Evolutionary conservation across 2,113 vertebrate genomes (phyloP), one percentile per base, ranked within the genome.

Genomic region (Oxyruncus cristatus): DNA sequence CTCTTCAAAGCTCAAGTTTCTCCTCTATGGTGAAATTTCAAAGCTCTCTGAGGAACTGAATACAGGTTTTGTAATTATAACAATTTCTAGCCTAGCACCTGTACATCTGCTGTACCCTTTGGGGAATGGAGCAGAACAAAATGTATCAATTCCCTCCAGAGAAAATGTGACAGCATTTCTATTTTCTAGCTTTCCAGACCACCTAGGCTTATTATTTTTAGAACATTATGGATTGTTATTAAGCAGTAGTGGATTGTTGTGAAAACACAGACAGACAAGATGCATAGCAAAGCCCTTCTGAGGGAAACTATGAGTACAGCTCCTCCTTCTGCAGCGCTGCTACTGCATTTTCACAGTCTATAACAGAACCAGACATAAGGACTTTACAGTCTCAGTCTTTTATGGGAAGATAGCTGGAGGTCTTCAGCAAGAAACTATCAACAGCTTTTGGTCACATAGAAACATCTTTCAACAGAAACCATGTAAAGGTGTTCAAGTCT

Each of bases 61-160:
- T 97, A 53, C 87, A 92, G 94, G 79, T 95, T 97, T 94, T 97
- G 81, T 94, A 97, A 97, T 97, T 96, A 96, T 92, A 97, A 97
- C 92, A 91, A 93, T 96, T 97, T 96, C 96, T 96, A 97, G 63
- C 80, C 85, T 89, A 49, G 77, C 95, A 97, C 96, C 96, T 96
- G 96, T 94, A 96, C 92, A 94, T 97, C 95, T 97, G 88, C 84
- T 96, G 28, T 82, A 56, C 35, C 80, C 95, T 91, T 88, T 95
- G 42, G 95, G 95, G 95, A 97, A 94, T 5, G 70, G 85, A 96
- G 75, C 65, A 82, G 81, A 97, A 91, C 90, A 93, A 97, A 96
- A 95, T 85, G 88, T 89, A 96, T 95, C 84, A 92, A 74, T 86
- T 96, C 93, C 92, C 89, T 46, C 71, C 33, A 52, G 88, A 86